Conservation (phyloP, 2,888 invertebrate species). For the Drosophila peninsularis region DNA sequence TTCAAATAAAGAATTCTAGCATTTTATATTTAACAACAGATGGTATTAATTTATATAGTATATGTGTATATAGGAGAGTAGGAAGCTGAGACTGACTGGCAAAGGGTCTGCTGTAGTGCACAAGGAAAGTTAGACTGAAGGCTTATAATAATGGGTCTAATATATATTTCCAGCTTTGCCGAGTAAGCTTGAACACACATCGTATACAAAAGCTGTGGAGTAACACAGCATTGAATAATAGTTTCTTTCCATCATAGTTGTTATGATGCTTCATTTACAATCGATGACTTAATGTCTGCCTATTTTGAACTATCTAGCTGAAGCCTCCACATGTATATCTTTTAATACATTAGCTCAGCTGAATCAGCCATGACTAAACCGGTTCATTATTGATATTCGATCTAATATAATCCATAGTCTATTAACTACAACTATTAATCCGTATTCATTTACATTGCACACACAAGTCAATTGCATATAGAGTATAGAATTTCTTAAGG, state of each 20-base stretch:
- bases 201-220: background rate
- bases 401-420: background rate
- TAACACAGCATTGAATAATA: background rate
- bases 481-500: too few relatives aligned
- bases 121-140: background rate
- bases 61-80: background rate
- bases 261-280: background rate
- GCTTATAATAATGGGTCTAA: too few relatives aligned
- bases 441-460: background rate
- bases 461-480: background rate
- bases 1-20: conserved; percentile 43
- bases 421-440: background rate
- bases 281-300: background rate
- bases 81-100: background rate
- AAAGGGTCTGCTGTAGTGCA: background rate
- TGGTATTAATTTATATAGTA: background rate
- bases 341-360: too few relatives aligned
- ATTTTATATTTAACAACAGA: conserved; percentile 14
- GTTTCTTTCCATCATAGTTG: background rate
- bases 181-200: too few relatives aligned
- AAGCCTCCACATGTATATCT: too few relatives aligned
- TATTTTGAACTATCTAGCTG: too few relatives aligned
- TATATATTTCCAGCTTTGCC: too few relatives aligned
- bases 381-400: background rate
- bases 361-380: background rate